phyloP scores from a whole-genome alignment of 2,797 vertebrate genomes.

The Sus cebifrons region DNA sequence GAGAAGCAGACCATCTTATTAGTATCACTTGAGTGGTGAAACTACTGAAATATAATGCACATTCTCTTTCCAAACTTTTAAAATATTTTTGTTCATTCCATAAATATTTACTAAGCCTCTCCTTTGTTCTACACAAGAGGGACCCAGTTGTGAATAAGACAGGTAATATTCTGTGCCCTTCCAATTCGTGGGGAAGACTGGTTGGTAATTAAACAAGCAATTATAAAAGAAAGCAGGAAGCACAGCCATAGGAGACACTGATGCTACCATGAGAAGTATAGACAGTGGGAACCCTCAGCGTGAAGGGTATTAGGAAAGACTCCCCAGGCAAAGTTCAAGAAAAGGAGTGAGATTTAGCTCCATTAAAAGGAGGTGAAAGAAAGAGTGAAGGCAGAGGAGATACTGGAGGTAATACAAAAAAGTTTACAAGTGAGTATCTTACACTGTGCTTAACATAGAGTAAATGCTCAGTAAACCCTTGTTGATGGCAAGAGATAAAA shows the following conservation, averaged over 20 bases:
- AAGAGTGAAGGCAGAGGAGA: neutral
- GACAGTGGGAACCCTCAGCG: neutral
- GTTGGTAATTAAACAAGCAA: neutral
- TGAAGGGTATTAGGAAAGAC: neutral
- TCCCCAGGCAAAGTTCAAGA: neutral
- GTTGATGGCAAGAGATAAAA: neutral
- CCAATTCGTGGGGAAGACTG: neutral
- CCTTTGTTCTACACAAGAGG: neutral
- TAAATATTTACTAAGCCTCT: neutral
- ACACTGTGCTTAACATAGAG: neutral
- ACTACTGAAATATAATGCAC: neutral
- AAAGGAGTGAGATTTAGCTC: neutral
- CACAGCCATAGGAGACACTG: neutral
- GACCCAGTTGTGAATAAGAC: neutral
- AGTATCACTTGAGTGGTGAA: neutral
- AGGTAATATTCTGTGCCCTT: neutral
- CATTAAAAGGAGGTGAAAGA: neutral
- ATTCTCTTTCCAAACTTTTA: neutral
- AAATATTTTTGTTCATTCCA: conserved; percentile 28
- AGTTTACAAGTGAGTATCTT: neutral
- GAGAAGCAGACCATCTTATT: neutral
- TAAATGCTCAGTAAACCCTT: neutral
- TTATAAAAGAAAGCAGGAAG: neutral
- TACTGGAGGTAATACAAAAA: neutral
- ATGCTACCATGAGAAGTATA: neutral